phyloP scores from a whole-genome alignment of 2,797 vertebrate genomes.

The Danio kyathit region DNA sequence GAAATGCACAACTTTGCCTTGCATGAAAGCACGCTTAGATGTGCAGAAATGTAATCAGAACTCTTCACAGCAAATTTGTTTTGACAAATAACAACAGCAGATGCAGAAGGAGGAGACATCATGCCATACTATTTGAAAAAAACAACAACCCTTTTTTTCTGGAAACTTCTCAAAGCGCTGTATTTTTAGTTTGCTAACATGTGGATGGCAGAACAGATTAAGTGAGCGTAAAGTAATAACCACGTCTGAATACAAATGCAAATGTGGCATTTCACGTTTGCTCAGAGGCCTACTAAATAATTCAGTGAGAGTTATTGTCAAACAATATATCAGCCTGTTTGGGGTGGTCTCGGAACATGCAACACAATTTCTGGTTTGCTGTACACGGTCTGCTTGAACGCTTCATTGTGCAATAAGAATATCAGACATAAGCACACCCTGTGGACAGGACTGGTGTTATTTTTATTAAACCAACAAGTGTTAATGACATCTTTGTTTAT shows the following conservation, averaged over 20 bases:
- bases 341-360: constrained; percentile 27
- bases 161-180: constrained; percentile 8
- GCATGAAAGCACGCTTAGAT: constrained; percentile 2
- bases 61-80: constrained; percentile 14
- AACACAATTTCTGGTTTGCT: background rate
- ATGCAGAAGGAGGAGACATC: background rate
- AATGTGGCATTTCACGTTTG: constrained; percentile 48
- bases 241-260: constrained; percentile 36
- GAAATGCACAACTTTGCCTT: background rate
- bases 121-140: no score
- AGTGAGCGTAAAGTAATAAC: constrained; percentile 38
- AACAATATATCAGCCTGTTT: constrained; percentile 45
- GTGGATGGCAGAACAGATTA: constrained; percentile 22
- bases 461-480: constrained; percentile 17
- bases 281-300: constrained; percentile 23
- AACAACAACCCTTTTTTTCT: background rate
- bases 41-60: constrained; percentile 25
- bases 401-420: constrained; percentile 40
- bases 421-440: background rate
- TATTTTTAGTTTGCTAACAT: constrained; percentile 3
- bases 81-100: constrained; percentile 2
- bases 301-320: constrained; percentile 42
- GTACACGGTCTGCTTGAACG: constrained; percentile 9
- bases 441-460: background rate
- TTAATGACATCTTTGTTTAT: background rate